Evolutionary conservation across 2,113 vertebrate genomes (phyloP).

Genomic region (Nannospalax galili): DNA sequence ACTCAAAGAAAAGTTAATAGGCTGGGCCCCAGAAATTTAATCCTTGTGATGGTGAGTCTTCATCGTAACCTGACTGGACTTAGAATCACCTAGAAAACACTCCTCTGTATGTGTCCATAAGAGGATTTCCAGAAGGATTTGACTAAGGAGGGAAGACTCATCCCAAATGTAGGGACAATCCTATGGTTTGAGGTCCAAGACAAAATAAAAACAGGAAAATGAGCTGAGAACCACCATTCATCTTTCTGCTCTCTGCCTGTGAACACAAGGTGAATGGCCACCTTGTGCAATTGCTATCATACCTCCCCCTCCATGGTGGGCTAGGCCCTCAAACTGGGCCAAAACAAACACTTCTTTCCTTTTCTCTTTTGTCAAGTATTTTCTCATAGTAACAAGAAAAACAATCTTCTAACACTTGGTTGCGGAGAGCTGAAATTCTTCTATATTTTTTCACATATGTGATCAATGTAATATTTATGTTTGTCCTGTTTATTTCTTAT

Average conservation of each 20-base stretch:
- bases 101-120: background rate
- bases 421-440: background rate
- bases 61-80: background rate
- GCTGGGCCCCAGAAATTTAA: background rate
- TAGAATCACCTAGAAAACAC: background rate
- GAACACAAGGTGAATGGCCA: no score
- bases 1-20: constrained; percentile 32
- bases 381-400: background rate
- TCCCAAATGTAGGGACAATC: no score
- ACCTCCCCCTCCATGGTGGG: background rate
- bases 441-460: constrained; percentile 37
- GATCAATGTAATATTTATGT: background rate
- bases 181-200: background rate
- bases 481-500: background rate
- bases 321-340: background rate
- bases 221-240: background rate
- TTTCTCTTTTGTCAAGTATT: background rate
- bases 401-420: background rate
- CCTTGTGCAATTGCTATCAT: background rate
- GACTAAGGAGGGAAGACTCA: background rate
- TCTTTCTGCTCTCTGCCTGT: background rate
- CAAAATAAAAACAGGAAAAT: background rate
- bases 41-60: background rate
- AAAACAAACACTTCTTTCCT: background rate
- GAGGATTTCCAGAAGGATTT: background rate